A percentile compares a stretch with the other conserved stretches of the same genome.
Evolutionary conservation across 2,888 invertebrate genomes (phyloP).

Genomic region (Amphipyra tragopoginis): DNA sequence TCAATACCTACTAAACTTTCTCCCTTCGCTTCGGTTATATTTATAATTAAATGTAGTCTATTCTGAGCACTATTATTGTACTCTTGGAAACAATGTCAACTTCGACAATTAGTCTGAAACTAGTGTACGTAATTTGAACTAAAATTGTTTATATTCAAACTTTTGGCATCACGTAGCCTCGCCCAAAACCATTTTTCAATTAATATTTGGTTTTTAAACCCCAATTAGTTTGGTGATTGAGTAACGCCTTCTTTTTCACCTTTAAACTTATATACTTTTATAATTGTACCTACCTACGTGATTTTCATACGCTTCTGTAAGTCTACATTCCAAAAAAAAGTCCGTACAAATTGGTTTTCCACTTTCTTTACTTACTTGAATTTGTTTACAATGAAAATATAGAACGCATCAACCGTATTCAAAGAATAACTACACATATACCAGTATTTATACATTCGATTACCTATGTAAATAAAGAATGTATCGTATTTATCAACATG

Average conservation of each 20-base stretch:
- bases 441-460: too few relatives aligned
- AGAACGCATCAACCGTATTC: conserved; percentile 9
- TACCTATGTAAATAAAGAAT: too few relatives aligned
- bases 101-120: conserved; percentile 60
- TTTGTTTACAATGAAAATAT: conserved; percentile 26
- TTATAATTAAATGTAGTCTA: conserved; percentile 31
- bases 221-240: conserved; percentile 19
- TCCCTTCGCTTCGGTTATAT: not conserved
- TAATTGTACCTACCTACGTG: not conserved
- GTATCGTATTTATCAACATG: too few relatives aligned
- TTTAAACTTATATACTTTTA: conserved; percentile 2
- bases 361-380: conserved; percentile 22
- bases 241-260: conserved; percentile 6
- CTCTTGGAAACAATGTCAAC: conserved; percentile 57
- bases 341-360: conserved; percentile 11
- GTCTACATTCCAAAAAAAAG: conserved; percentile 1
- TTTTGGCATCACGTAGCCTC: conserved; percentile 41
- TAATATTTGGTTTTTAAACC: conserved; percentile 32
- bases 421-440: not conserved
- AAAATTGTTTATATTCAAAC: conserved; percentile 57
- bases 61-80: conserved; percentile 41
- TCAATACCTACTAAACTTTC: too few relatives aligned
- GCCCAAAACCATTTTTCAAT: conserved; percentile 22
- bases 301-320: too few relatives aligned
- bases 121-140: conserved; percentile 55